phyloP scores from a whole-genome alignment of 2,888 invertebrate species.

The Aporophyla lueneburgensis region DNA sequence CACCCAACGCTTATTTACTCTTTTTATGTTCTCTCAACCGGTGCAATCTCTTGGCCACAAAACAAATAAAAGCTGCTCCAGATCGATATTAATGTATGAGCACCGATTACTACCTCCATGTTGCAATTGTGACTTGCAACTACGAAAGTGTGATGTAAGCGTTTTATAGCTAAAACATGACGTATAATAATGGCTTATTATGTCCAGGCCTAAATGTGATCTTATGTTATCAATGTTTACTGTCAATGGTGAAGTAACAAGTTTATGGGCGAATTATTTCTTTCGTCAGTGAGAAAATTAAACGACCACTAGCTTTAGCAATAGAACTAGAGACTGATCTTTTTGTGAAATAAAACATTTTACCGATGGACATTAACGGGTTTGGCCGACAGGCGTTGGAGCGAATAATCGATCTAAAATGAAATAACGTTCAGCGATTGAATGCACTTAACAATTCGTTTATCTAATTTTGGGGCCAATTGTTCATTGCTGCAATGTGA shows the following conservation, averaged over 20 bases:
- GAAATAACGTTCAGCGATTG: slow-evolving; percentile 77
- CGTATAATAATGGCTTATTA: slow-evolving; percentile 58
- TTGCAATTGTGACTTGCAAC: slow-evolving; percentile 63
- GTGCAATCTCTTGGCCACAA: slow-evolving; percentile 32
- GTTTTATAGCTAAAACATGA: slow-evolving; percentile 61
- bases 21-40: slow-evolving; percentile 70
- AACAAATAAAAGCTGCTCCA: slow-evolving; percentile 67
- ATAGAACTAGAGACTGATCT: slow-evolving; percentile 59
- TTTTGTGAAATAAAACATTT: slow-evolving; percentile 67
- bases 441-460: slow-evolving; percentile 71
- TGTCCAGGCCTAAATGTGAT: slow-evolving; percentile 55
- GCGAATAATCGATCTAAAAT: slow-evolving; percentile 82
- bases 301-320: slow-evolving; percentile 57
- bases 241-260: slow-evolving; percentile 47
- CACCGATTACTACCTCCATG: slow-evolving; percentile 57
- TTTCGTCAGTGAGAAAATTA: slow-evolving; percentile 52
- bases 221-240: slow-evolving; percentile 57
- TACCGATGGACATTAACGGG: slow-evolving; percentile 72
- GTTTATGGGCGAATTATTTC: slow-evolving; percentile 48
- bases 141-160: slow-evolving; percentile 60
- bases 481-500: slow-evolving; percentile 45
- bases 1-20: slow-evolving; percentile 69
- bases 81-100: slow-evolving; percentile 64
- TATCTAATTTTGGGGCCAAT: slow-evolving; percentile 40
- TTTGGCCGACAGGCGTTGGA: slow-evolving; percentile 77